Evolutionary conservation across 2,797 vertebrate genomes (phyloP).

Genomic region (Meriones psammophilus): DNA sequence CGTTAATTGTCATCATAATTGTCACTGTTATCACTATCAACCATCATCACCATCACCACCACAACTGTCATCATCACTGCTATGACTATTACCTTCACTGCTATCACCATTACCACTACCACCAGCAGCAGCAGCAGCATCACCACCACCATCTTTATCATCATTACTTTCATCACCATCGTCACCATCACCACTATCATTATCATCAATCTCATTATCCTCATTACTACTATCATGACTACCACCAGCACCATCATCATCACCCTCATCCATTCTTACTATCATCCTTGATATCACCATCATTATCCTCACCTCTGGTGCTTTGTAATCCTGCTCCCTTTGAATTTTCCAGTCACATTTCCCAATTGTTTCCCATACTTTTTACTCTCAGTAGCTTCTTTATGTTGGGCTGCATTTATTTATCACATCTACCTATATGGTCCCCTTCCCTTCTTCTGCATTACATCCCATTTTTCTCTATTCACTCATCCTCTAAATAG

Average conservation of each 20-base stretch:
- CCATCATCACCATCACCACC: neutral
- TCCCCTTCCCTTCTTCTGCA: neutral
- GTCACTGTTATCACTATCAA: too few species aligned
- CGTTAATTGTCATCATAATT: neutral
- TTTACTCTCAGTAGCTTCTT: neutral
- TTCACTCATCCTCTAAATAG: neutral
- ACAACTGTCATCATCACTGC: too few species aligned
- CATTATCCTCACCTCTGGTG: too few species aligned
- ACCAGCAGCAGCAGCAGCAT: too few species aligned
- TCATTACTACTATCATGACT: neutral
- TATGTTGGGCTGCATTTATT: neutral
- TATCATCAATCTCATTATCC: neutral
- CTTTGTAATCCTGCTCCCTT: neutral
- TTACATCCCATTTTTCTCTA: neutral
- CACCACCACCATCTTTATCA: neutral
- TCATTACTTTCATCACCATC: neutral
- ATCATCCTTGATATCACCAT: neutral
- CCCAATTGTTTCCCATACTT: neutral
- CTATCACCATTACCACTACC: neutral
- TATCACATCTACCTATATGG: neutral
- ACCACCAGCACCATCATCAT: neutral
- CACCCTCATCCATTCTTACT: neutral
- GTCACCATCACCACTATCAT: neutral
- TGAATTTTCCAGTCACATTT: conserved; percentile 27
- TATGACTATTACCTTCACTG: neutral